phyloP scores from a whole-genome alignment of 1,140 invertebrate species.

The Holotrichia oblita region DNA sequence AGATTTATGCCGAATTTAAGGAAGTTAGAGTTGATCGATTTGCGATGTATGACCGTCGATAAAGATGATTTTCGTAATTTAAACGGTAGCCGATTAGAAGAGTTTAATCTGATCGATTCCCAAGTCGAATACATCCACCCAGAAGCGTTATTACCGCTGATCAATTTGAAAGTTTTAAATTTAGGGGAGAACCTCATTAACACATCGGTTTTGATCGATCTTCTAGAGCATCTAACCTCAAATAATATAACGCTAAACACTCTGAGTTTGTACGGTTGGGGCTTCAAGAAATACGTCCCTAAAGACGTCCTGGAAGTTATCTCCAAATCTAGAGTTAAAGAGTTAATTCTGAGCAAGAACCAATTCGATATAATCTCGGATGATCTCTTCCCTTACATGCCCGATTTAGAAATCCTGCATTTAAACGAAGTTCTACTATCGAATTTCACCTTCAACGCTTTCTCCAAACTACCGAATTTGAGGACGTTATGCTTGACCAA shows the following conservation, averaged over 20 bases:
- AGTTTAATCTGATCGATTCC: constrained; percentile 63
- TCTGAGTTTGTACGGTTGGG: constrained; percentile 63
- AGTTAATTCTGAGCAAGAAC: constrained; percentile 63
- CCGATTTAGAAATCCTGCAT: constrained; percentile 63
- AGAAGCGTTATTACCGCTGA: constrained; percentile 61
- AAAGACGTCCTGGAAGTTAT: constrained; percentile 61
- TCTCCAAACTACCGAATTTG: constrained; percentile 62
- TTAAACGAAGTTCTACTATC: constrained; percentile 60
- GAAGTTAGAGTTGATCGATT: constrained; percentile 52
- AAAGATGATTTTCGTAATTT: constrained; percentile 50
- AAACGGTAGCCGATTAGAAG: constrained; percentile 48
- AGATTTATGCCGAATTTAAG: constrained; percentile 49
- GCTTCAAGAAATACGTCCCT: constrained; percentile 63
- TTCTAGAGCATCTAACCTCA: constrained; percentile 58
- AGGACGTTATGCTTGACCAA: constrained; percentile 62
- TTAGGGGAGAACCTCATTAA: constrained; percentile 64
- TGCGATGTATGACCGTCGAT: constrained; percentile 48
- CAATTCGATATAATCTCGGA: constrained; percentile 64
- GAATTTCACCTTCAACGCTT: constrained; percentile 58
- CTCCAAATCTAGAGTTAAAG: constrained; percentile 62
- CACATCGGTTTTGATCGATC: constrained; percentile 58
- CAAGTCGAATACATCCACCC: constrained; percentile 64
- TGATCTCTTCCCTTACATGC: constrained; percentile 65
- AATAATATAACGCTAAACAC: constrained; percentile 59
- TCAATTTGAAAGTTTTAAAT: constrained; percentile 61